Conservation (phyloP, 2,888 invertebrate species). For the Drosophila setosimentum region DNA sequence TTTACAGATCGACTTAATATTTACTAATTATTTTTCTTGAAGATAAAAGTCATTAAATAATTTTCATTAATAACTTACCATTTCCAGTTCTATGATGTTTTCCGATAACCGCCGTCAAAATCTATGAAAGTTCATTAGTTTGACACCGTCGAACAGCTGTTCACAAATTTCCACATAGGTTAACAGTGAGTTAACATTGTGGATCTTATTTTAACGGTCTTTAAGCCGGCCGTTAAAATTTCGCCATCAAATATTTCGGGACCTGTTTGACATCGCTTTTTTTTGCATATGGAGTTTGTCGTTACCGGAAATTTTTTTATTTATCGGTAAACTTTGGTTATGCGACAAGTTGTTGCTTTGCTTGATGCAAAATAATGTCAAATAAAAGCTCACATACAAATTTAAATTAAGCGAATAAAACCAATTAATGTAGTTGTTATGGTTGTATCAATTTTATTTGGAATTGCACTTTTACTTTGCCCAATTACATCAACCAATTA, state of each 20-base stretch:
- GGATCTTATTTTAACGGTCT: not conserved
- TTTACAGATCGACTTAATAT: not conserved
- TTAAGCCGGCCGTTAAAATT: not conserved
- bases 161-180: not conserved
- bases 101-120: not conserved
- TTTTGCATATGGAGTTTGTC: not conserved
- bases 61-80: not conserved
- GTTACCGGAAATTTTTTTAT: not conserved
- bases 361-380: not conserved
- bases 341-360: not conserved
- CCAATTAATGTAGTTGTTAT: conserved; percentile 45
- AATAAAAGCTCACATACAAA: not conserved
- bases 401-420: conserved; percentile 5
- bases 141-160: not conserved
- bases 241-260: not conserved
- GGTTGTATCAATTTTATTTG: conserved; percentile 74
- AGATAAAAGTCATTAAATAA: not conserved
- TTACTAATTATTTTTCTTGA: no score
- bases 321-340: not conserved
- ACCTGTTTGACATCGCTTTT: not conserved
- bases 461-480: conserved; percentile 74
- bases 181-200: not conserved
- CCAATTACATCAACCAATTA: conserved; percentile 70
- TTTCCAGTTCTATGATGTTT: not conserved
- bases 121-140: not conserved